Percentiles rank a stretch among this genome's conserved stretches.
Conservation (phyloP, 2,888 invertebrate genomes). For the Drosophila melanocephala region DNA sequence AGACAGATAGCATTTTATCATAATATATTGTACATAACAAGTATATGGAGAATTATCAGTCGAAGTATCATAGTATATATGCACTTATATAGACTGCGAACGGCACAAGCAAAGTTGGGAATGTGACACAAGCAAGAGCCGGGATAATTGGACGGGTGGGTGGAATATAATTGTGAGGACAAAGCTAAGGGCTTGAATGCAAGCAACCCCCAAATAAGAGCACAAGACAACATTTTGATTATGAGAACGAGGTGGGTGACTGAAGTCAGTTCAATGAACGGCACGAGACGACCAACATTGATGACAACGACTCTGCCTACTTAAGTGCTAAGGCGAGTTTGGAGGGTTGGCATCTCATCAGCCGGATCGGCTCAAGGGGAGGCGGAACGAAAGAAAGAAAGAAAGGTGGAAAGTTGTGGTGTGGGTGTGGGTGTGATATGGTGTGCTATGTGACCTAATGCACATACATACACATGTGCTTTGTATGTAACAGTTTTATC, state of each 20-base stretch:
- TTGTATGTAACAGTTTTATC: constrained; percentile 29
- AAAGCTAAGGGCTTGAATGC: constrained; percentile 5
- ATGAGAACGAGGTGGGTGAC: constrained; percentile 7
- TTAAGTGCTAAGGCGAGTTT: constrained; percentile 58
- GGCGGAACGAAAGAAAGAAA: not conserved
- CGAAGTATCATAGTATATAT: not conserved
- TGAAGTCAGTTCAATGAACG: constrained; percentile 69
- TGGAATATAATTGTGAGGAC: not conserved
- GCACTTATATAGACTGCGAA: constrained; percentile 6
- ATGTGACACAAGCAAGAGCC: constrained; percentile 21
- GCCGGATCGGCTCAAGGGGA: not conserved
- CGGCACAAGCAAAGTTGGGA: constrained; percentile 27
- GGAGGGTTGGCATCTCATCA: constrained; percentile 26
- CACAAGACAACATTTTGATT: constrained; percentile 14
- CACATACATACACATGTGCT: constrained; percentile 14
- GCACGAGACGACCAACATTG: constrained; percentile 23
- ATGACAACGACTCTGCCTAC: constrained; percentile 60
- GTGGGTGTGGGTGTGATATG: not conserved
- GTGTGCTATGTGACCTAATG: constrained; percentile 11
- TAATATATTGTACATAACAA: not conserved
- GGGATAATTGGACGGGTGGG: not conserved
- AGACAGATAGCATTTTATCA: not conserved
- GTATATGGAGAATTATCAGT: not conserved
- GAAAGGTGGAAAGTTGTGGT: not conserved
- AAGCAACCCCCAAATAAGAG: constrained; percentile 39